phyloP scores from a whole-genome alignment of 2,888 invertebrate species.

The Bhutanitis thaidina region DNA sequence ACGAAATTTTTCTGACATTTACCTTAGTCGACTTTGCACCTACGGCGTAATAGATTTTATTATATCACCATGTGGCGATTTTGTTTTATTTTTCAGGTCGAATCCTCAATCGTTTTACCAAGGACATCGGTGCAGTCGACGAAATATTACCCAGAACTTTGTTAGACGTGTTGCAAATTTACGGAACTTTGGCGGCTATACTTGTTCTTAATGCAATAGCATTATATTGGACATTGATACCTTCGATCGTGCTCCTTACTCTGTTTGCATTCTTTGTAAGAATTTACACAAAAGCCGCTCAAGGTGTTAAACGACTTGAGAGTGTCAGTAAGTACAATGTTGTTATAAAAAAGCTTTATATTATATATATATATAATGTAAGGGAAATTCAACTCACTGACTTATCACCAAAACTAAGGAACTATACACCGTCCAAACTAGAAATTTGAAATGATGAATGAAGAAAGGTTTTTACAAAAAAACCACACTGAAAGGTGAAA shows the following conservation, averaged over 20 bases:
- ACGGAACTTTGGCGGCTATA: constrained; percentile 73
- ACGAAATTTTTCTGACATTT: too few relatives aligned
- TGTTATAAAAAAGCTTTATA: too few relatives aligned
- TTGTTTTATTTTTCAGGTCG: constrained; percentile 67
- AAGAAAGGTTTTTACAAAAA: too few relatives aligned
- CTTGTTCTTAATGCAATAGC: constrained; percentile 82
- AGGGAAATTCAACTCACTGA: too few relatives aligned
- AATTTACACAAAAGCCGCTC: constrained; percentile 84
- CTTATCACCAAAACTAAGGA: too few relatives aligned
- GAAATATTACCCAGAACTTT: constrained; percentile 86
- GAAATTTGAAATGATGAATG: too few relatives aligned
- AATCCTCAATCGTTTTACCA: constrained; percentile 89
- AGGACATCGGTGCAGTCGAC: constrained; percentile 91
- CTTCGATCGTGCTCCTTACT: constrained; percentile 76
- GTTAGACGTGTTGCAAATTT: constrained; percentile 82
- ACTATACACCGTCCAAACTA: too few relatives aligned
- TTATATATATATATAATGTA: too few relatives aligned
- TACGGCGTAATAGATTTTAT: too few relatives aligned
- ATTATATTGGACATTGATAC: constrained; percentile 79
- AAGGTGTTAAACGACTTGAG: constrained; percentile 83
- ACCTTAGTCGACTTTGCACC: too few relatives aligned
- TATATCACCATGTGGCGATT: too few relatives aligned
- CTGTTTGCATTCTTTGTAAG: constrained; percentile 80
- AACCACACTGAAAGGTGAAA: too few relatives aligned
- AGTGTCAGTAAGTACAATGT: constrained; percentile 74